Conservation (phyloP, 2,113 vertebrate species). For the Erinaceus europaeus region DNA sequence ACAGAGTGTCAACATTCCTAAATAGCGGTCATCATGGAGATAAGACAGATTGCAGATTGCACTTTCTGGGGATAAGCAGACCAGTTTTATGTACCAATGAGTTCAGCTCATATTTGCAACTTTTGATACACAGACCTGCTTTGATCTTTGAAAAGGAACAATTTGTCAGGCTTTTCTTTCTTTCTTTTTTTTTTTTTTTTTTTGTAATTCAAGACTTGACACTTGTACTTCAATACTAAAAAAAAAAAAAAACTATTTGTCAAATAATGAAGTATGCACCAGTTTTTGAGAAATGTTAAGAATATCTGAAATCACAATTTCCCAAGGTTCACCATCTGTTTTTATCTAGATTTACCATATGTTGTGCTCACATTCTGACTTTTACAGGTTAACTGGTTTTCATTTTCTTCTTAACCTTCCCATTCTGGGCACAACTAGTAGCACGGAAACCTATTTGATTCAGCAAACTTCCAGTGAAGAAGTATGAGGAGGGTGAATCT, state of each 20-base stretch:
- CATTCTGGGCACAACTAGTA: constrained; percentile 37
- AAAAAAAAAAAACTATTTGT: constrained; percentile 12
- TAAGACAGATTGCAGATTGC: constrained; percentile 30
- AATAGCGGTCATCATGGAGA: background rate
- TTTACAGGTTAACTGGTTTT: constrained; percentile 61
- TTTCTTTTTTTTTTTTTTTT: too few relatives aligned
- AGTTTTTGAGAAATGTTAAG: constrained; percentile 53
- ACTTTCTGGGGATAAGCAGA: constrained; percentile 26
- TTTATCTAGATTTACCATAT: constrained; percentile 14
- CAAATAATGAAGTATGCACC: background rate
- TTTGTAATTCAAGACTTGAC: constrained; percentile 25
- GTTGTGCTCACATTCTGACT: constrained; percentile 3
- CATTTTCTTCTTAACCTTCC: constrained; percentile 14
- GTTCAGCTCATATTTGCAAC: constrained; percentile 12
- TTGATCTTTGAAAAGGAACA: constrained; percentile 41
- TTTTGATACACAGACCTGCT: constrained; percentile 37
- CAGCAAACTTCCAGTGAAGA: background rate
- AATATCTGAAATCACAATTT: constrained; percentile 59
- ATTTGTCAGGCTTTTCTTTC: constrained; percentile 12
- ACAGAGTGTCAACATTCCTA: constrained; percentile 58
- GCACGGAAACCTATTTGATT: constrained; percentile 21
- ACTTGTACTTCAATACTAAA: constrained; percentile 18
- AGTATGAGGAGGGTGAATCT: background rate
- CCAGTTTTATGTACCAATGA: constrained; percentile 31
- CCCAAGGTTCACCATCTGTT: constrained; percentile 36